Evolutionary conservation across 2,888 invertebrate species (phyloP).

Genomic region (Leptogaster cylindrica): DNA sequence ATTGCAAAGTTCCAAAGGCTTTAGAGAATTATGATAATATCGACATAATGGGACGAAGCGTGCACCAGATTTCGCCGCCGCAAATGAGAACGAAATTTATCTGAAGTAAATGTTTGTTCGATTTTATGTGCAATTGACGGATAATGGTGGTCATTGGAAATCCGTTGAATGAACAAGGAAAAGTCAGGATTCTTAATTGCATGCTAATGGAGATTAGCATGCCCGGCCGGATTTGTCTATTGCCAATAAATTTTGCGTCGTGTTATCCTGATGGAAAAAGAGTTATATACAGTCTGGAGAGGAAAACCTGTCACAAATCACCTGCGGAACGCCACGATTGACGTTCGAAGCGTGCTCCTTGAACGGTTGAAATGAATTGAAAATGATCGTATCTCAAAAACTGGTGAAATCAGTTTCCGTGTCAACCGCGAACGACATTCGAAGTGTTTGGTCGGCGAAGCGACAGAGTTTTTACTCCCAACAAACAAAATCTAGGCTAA

Average conservation of each 20-base stretch:
- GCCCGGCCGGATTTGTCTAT: background rate
- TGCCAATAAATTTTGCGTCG: background rate
- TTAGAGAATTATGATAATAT: constrained; percentile 15
- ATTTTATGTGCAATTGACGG: background rate
- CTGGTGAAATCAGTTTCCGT: constrained; percentile 1
- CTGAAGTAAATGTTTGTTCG: background rate
- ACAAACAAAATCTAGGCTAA: no score
- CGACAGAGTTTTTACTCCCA: constrained; percentile 2
- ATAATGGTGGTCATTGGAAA: background rate
- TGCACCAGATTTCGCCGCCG: background rate
- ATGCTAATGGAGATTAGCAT: background rate
- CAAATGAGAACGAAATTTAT: constrained; percentile 5
- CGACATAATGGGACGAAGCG: background rate
- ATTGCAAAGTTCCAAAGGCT: background rate
- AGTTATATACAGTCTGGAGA: no score
- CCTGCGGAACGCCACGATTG: background rate
- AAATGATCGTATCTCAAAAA: constrained; percentile 4
- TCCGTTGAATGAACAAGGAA: background rate
- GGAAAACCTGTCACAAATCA: background rate
- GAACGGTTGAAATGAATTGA: no score
- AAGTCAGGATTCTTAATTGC: background rate
- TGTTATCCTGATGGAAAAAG: background rate
- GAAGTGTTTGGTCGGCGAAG: background rate
- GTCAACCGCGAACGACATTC: background rate
- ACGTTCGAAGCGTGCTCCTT: background rate